Evolutionary conservation across 2,797 vertebrate genomes (phyloP).

Genomic region (Darevskia mixta): DNA sequence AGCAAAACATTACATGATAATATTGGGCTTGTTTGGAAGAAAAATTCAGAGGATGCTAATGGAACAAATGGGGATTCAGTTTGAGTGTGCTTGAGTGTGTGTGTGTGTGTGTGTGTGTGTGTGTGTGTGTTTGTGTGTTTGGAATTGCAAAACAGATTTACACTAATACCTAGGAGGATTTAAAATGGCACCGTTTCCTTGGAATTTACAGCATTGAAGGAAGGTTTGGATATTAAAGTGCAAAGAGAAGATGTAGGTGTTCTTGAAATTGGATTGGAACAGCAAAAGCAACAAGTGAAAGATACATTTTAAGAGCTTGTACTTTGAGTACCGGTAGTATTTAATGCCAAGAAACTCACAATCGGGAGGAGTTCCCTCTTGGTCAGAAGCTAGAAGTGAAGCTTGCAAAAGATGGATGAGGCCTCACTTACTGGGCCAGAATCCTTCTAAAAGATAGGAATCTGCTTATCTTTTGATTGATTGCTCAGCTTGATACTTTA

Average conservation of each 20-base stretch:
- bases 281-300: slow-evolving; percentile 60
- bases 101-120: neutral
- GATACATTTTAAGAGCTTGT: slow-evolving; percentile 70
- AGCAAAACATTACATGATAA: slow-evolving; percentile 78
- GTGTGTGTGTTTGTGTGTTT: slow-evolving; percentile 3
- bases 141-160: slow-evolving; percentile 64
- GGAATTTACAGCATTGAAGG: slow-evolving; percentile 32
- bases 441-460: slow-evolving; percentile 85
- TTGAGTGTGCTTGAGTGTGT: neutral
- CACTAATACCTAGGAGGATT: slow-evolving; percentile 47
- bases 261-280: slow-evolving; percentile 58
- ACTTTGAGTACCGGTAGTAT: slow-evolving; percentile 50
- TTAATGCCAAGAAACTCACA: slow-evolving; percentile 63
- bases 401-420: slow-evolving; percentile 83
- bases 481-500: slow-evolving; percentile 83
- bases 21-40: slow-evolving; percentile 75
- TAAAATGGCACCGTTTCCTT: slow-evolving; percentile 51
- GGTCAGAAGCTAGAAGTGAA: slow-evolving; percentile 66
- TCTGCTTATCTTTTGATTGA: slow-evolving; percentile 85
- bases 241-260: slow-evolving; percentile 59
- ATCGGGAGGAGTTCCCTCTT: slow-evolving; percentile 67
- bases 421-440: slow-evolving; percentile 78
- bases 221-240: slow-evolving; percentile 44
- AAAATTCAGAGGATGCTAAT: slow-evolving; percentile 72
- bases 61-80: slow-evolving; percentile 66